These are phyloP conservation scores for Oryzias celebensis DNA, from an alignment of 2,113 vertebrate species.

Conservation along the genomic window DNA sequence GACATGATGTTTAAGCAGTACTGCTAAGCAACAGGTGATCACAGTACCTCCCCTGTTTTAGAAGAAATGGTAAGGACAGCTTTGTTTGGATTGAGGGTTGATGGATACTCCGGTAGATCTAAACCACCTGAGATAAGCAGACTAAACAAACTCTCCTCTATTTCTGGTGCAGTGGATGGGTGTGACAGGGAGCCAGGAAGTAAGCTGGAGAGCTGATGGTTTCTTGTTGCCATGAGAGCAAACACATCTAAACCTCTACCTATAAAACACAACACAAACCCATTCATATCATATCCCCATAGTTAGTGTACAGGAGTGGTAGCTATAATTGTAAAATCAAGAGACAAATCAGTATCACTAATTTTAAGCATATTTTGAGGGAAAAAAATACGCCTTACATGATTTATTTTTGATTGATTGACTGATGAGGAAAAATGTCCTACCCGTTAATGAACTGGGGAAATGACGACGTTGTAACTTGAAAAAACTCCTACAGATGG, in stretches of 20 bases:
- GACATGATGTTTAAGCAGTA: background rate
- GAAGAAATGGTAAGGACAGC: slow-evolving; percentile 80
- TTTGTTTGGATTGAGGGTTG: slow-evolving; percentile 79
- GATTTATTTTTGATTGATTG: too few species aligned
- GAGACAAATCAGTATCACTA: too few species aligned
- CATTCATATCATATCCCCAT: background rate
- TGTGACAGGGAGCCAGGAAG: slow-evolving; percentile 26
- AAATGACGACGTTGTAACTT: slow-evolving; percentile 70
- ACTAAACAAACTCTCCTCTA: slow-evolving; percentile 73
- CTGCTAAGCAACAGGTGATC: background rate
- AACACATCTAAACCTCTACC: slow-evolving; percentile 76
- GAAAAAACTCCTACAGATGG: slow-evolving; percentile 49
- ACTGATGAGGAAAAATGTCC: background rate
- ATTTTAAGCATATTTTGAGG: background rate
- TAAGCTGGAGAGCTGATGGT: slow-evolving; percentile 59
- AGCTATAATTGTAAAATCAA: too few species aligned
- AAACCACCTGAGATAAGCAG: slow-evolving; percentile 59
- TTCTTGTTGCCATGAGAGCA: slow-evolving; percentile 72
- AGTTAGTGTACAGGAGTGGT: too few species aligned
- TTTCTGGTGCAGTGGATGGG: slow-evolving; percentile 64
- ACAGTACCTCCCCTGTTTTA: slow-evolving; percentile 81
- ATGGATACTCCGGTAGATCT: slow-evolving; percentile 48
- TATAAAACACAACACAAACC: slow-evolving; percentile 29
- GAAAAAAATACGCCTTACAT: background rate
- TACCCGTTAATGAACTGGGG: slow-evolving; percentile 72